Base-by-base conservation (phyloP, 2,797 vertebrate genomes). In the Gymnodraco acuticeps region DNA sequence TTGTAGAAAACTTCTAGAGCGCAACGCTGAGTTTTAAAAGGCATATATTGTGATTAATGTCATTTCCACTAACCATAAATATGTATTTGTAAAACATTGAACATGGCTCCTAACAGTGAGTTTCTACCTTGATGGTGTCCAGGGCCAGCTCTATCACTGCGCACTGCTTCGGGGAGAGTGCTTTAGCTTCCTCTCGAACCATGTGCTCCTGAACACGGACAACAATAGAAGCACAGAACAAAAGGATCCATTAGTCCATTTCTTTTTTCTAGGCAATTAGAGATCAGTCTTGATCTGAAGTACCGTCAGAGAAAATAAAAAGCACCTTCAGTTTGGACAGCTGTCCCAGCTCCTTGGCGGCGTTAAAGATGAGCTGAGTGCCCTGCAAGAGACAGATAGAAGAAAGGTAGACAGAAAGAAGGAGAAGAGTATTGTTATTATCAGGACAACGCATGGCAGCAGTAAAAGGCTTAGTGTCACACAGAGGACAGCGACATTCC, bases 281-380 rank as follows among this genome's bases (percentile, higher is more conserved):
- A 56, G 5, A 38, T 6, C 8, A 38, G 10, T 10, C 33, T 52
- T 9, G n/a, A 64, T 71, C 17, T 59, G 4, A 59, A 58, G 51
- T 51, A 41, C 16, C 38, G 64, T 41, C n/a, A 17, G 33, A 38
- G 51, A 53, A 78, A 75, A 23, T 14, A 71, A n/a, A 43, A 76
- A 76, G 60, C 93, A 99, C 98, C 98, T 99, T 99, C 54, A 99
- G 94, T 85, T 99, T 99, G 83, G 98, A 99, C 75, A 99, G 96
- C 88, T 99, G 98, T 19, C 98, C 98, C 85, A 99, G 94, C 85
- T 99, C 98, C 92, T 99, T 99, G 87, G 98, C 98, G 0, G 98
- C 98, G 0, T 98, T 99, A 87, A 99, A 99, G 90, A 99, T 99
- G 91, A 99, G 97, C 94, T 99, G 98, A 8, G 98, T 99, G 73